Base-by-base conservation (phyloP, 2,888 invertebrate genomes). In the Aphidoletes aphidimyza region DNA sequence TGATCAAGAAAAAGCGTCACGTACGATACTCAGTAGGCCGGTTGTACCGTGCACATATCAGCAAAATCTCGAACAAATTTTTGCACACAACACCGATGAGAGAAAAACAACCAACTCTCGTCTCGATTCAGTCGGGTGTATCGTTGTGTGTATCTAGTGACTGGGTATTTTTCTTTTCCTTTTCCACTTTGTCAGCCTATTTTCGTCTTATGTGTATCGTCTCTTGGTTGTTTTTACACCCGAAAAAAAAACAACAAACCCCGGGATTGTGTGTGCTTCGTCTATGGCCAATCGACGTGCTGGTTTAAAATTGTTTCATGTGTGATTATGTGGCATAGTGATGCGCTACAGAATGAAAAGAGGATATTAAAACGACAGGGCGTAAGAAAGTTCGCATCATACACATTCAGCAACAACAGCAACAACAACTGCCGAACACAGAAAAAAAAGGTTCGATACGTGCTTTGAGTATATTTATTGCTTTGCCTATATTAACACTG, bases 391-490 rank as follows among this genome's bases (percentile, higher is more conserved):
- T 69, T 69, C 17, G 14, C 69, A 30, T 1, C 69, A 30, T 30
- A 30, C 30, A 14, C 11, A 69, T n/a, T n/a, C 2, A 69, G 9
- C 11, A 0, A 69, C 11, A 11, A 5, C 22, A 54, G 6, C 3
- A 3, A 54, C 1, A 54, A 6, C 1, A 14, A 69, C n/a, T 0
- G 9, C 6, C 9, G 19, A 49, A 34, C 1, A n/a, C 3, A 81
- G 81, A 81, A 37, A 81, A 81, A 69, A 81, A 81, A 81, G 81
- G 81, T 81, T 81, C 37, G 81, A 81, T 81, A 81, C 81, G 81
- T 81, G 81, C 81, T 37, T 81, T 81, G 81, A 81, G 81, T 81
- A 81, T 81, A 81, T 81, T 81, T 81, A 81, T 37, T 81, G 81
- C 37, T n/a, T 81, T 81, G 37, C n/a, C 69, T 30, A 69, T 69